Conservation (phyloP, 2,888 invertebrate genomes). For the Coenonympha glycerion region DNA sequence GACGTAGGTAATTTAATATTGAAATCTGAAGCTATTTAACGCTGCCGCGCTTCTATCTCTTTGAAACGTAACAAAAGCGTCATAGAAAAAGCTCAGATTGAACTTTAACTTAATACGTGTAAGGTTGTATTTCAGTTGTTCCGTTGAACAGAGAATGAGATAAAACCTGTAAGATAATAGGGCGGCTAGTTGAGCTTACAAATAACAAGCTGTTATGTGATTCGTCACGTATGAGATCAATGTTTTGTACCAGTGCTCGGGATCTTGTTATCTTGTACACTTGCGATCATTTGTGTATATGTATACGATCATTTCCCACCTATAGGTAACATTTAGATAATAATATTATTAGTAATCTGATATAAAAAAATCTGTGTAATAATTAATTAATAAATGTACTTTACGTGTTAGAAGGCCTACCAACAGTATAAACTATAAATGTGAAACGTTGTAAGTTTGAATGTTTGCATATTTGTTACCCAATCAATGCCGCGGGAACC, state of each 20-base stretch:
- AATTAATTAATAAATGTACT: too few relatives aligned
- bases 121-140: constrained; percentile 1
- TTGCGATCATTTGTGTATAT: constrained; percentile 2
- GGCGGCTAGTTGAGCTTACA: constrained; percentile 27
- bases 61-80: constrained; percentile 10
- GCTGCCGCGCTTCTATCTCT: background rate
- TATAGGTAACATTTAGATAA: too few relatives aligned
- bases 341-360: too few relatives aligned
- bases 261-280: constrained; percentile 19
- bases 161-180: constrained; percentile 18
- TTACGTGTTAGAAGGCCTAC: too few relatives aligned
- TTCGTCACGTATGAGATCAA: constrained; percentile 27
- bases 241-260: constrained; percentile 9
- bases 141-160: constrained; percentile 4
- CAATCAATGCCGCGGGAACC: too few relatives aligned
- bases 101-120: background rate
- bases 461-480: too few relatives aligned
- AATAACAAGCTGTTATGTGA: constrained; percentile 27
- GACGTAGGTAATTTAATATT: constrained; percentile 22
- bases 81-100: background rate
- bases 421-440: background rate
- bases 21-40: constrained; percentile 23
- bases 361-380: too few relatives aligned
- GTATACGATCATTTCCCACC: too few relatives aligned
- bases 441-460: too few relatives aligned